Base-by-base conservation (phyloP, 2,113 vertebrate genomes). In the Oncorhynchus tshawytscha region DNA sequence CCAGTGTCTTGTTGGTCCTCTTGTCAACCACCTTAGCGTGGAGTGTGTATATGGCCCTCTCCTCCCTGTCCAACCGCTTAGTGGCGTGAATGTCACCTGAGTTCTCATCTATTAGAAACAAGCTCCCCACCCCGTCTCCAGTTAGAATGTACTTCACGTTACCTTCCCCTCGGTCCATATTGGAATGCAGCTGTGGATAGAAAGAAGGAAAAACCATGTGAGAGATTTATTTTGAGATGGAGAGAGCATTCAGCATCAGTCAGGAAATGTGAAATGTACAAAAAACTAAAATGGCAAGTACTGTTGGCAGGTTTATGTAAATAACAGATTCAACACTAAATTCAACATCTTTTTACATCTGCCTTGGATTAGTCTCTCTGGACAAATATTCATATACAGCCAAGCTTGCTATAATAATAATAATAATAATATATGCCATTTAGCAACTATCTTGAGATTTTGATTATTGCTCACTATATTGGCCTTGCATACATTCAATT, bases 81-180 rank as follows among this genome's bases (percentile, higher is more conserved):
- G 94, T 96, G 85, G 97, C 98, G 69, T 99, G 96, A 81, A 99
- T 98, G 74, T 99, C 98, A 65, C 98, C 98, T 16, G 97, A 99
- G 80, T 98, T 97, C 93, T 99, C 97, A 81, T 99, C 96, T 78
- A 99, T 99, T 85, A 97, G 81, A 77, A 99, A 99, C 59, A 99
- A 80, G 84, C 88, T 96, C 64, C 97, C 97, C 64, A 97, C 98
- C 79, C 97, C 97, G 57, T 99, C 97, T 88, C 98, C 97, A 1
- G 95, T 95, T 85, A 99, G 94, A 77, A 98, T 91, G 84, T 98
- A 99, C 92, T 95, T 98, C 90, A 99, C 95, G 64, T 90, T 96
- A 78, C 98, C 97, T 34, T 97, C 96, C 75, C 95, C 97, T 90
- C 93, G 95, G 93, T 99, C 97, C 93, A 96, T 96, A 86, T 99